A percentile compares a stretch with the other conserved stretches of the same genome.
These are phyloP conservation scores for Ptyas mucosa DNA, from an alignment of 2,113 vertebrate species.

Conservation along the genomic window DNA sequence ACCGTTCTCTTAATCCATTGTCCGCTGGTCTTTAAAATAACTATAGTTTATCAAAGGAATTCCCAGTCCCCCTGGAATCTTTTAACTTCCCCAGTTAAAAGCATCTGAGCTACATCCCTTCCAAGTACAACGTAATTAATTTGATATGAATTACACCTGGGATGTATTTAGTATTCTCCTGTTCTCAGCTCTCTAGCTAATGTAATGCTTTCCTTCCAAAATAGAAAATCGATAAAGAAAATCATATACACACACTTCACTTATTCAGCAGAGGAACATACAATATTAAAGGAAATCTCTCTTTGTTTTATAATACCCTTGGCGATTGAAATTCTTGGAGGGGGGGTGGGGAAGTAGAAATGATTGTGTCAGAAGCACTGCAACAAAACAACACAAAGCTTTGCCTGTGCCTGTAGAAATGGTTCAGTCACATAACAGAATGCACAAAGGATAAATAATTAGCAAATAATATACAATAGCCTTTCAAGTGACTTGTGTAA, in stretches of 20 bases:
- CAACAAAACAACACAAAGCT: not conserved
- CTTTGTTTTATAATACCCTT: slow-evolving; percentile 58
- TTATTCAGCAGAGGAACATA: slow-evolving; percentile 53
- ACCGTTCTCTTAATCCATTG: not conserved
- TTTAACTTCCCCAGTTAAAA: slow-evolving; percentile 25
- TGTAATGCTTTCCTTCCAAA: slow-evolving; percentile 39
- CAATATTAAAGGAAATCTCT: slow-evolving; percentile 48
- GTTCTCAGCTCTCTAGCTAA: slow-evolving; percentile 45
- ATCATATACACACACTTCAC: slow-evolving; percentile 34
- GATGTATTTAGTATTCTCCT: slow-evolving; percentile 40
- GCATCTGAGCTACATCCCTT: not conserved
- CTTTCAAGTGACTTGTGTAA: slow-evolving; percentile 46
- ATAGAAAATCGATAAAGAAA: slow-evolving; percentile 51
- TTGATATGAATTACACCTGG: not conserved
- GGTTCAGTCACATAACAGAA: slow-evolving; percentile 25
- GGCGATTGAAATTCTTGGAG: slow-evolving; percentile 55
- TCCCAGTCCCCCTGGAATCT: not conserved
- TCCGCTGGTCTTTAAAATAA: not conserved
- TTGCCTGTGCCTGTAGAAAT: not conserved
- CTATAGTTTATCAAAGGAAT: not conserved
- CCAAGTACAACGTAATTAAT: slow-evolving; percentile 15
- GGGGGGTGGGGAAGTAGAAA: not conserved
- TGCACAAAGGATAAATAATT: not conserved
- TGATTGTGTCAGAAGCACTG: slow-evolving; percentile 51
- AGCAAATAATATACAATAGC: slow-evolving; percentile 55